Conservation (phyloP, 2,113 vertebrate genomes). For the Gila orcuttii region DNA sequence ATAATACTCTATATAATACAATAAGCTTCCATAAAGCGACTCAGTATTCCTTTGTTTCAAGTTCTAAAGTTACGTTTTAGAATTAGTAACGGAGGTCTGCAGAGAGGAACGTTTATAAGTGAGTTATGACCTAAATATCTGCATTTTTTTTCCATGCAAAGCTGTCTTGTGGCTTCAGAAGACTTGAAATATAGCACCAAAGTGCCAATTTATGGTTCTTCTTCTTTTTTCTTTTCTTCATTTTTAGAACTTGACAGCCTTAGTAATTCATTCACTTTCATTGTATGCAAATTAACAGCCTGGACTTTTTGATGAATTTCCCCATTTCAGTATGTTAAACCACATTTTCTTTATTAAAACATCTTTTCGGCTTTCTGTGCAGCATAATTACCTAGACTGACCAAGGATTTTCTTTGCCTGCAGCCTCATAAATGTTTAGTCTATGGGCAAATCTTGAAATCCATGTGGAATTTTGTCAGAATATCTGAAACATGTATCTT, state of each 20-base stretch:
- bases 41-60: no score
- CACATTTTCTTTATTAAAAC: neutral
- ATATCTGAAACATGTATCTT: conserved; percentile 11
- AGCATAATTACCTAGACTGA: neutral
- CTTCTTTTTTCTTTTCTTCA: neutral
- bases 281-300: conserved; percentile 2
- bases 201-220: neutral
- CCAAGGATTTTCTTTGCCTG: neutral
- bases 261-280: conserved; percentile 21
- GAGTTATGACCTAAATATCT: neutral
- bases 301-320: neutral
- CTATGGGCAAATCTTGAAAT: conserved; percentile 6
- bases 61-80: no score
- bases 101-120: no score
- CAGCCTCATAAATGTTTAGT: neutral
- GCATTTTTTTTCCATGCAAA: neutral
- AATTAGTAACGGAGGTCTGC: no score
- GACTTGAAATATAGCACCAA: neutral
- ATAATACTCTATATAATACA: no score
- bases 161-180: neutral
- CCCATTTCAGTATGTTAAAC: neutral
- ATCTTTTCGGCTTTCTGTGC: neutral
- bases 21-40: no score
- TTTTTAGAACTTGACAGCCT: neutral
- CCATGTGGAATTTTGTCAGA: neutral